Percentiles rank a stretch among this genome's conserved stretches.
Conservation (phyloP, 1,140 invertebrate genomes). For the Caenorhabditis inopinata region DNA sequence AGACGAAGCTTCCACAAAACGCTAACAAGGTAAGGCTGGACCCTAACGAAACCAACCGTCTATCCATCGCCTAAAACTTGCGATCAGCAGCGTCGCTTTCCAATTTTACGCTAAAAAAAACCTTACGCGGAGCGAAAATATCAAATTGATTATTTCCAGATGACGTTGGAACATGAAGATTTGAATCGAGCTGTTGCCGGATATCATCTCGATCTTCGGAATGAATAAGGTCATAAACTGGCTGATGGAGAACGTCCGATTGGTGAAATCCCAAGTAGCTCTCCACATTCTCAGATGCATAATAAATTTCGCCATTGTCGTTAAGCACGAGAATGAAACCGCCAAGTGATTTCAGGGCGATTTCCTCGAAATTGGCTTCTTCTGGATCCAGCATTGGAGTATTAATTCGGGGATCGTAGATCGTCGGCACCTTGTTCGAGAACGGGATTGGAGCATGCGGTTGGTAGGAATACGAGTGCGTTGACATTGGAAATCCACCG, state of each 20-base stretch:
- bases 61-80: no score
- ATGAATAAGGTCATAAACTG: conserved; percentile 95
- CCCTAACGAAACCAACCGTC: no score
- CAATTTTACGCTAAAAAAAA: no score
- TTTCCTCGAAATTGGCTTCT: conserved; percentile 10
- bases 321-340: conserved; percentile 97
- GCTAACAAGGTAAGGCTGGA: no score
- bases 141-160: conserved; percentile 68
- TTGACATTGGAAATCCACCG: not conserved
- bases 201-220: conserved; percentile 96
- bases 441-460: conserved; percentile 23
- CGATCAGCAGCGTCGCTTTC: no score
- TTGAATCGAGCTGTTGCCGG: conserved; percentile 77
- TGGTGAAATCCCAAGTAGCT: conserved; percentile 99
- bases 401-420: not conserved
- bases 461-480: conserved; percentile 32
- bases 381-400: conserved; percentile 25
- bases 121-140: conserved; percentile 73
- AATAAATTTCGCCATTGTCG: conserved; percentile 97
- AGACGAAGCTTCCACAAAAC: no score
- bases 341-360: conserved; percentile 78
- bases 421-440: conserved; percentile 27
- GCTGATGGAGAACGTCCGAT: conserved; percentile 98
- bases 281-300: conserved; percentile 96
- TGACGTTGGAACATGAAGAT: conserved; percentile 65